These are phyloP conservation scores for Tragelaphus imberbis DNA, from an alignment of 2,113 vertebrate genomes.

Conservation along the genomic window DNA sequence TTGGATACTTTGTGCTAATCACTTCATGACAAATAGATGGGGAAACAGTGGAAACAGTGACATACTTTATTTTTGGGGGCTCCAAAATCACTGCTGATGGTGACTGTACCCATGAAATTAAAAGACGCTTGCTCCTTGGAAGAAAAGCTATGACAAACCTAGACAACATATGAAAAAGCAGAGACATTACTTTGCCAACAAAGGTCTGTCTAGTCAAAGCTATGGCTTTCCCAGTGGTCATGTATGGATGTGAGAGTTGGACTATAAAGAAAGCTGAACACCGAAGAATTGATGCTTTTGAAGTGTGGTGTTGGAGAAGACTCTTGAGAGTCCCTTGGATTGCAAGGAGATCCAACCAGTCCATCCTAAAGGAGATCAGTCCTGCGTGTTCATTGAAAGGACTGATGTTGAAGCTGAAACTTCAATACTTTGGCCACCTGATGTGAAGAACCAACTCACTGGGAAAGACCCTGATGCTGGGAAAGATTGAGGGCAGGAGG, in stretches of 20 bases:
- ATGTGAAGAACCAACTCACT: background rate
- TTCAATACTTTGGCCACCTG: background rate
- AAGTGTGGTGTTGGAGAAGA: background rate
- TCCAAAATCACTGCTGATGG: background rate
- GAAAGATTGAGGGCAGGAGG: background rate
- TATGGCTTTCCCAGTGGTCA: background rate
- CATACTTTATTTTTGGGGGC: accelerated
- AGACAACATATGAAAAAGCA: background rate
- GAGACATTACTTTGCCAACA: background rate
- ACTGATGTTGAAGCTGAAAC: background rate
- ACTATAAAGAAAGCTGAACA: background rate
- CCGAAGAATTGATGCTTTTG: background rate
- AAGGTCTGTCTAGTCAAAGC: background rate
- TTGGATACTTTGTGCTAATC: background rate
- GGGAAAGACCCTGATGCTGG: background rate
- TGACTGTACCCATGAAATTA: background rate
- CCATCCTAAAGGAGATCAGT: background rate
- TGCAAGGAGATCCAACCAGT: background rate
- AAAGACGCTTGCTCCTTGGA: background rate
- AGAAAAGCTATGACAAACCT: background rate
- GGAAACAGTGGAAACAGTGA: background rate
- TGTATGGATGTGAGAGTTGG: background rate
- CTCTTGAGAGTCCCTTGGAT: background rate
- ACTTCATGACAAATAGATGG: background rate
- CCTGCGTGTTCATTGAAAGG: background rate